Evolutionary conservation across 2,888 invertebrate genomes (phyloP), one percentile per base, ranked within the genome.

Genomic region (Cerastis leucographa): DNA sequence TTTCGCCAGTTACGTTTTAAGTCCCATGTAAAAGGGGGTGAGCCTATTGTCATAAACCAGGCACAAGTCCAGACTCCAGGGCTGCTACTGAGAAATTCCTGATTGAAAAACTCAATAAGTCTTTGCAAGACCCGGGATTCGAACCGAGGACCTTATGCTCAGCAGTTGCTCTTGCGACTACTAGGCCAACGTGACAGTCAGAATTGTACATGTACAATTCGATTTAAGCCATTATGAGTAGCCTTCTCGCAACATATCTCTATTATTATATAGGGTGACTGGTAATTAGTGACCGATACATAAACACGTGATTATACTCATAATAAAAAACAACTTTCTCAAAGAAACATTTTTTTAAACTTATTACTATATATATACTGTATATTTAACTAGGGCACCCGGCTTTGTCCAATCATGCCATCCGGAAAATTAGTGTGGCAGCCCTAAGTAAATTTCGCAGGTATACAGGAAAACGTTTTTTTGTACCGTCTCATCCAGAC

Each of bases 381-480:
- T n/a, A 54, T n/a, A n/a, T 25, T 56, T 25, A 25, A 56, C 12
- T 56, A 56, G 6, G n/a, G 12, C 25, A 56, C n/a, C n/a, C n/a
- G 22, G 6, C 14, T 17, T 29, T 17, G 17, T 14, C n/a, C n/a
- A n/a, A 49, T 54, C n/a, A 54, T 54, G 54, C 22, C 9, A 0
- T 56, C 7, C 25, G 12, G 17, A 29, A 29, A 59, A 29, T n/a
- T 54, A 11, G 1, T 19, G 59, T n/a, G 17, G n/a, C 64, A 64
- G 9, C 64, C 64, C 64, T 64, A 64, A 42, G n/a, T 25, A 68
- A 81, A 69, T 54, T 35, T 51, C 42, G 17, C 46, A 49, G 62
- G 3, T 76, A 82, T 7, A 76, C n/a, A 73, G 61, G 56, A 62
- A 81, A 85, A 65, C n/a, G 54, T 70, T 85, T 66, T 17, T 46